Base-by-base conservation (phyloP, 2,888 invertebrate species). In the Neoitamus cyanurus region DNA sequence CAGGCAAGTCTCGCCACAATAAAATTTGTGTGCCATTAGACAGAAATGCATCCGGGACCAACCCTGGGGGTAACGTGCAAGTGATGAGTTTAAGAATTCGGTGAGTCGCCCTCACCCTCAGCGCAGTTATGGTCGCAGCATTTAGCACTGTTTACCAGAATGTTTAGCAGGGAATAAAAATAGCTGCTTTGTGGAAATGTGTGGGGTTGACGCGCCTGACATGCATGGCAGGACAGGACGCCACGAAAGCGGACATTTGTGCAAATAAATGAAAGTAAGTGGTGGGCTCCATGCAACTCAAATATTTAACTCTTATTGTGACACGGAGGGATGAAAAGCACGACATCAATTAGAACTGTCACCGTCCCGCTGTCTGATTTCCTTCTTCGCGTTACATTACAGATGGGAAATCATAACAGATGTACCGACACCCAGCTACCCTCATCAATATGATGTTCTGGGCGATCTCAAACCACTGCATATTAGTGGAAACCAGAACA, bases 1-100 rank as follows among this genome's bases (percentile, higher is more conserved):
- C 31, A 69, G 83, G 37, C 72, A 72, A 70, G 78, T 84, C 80
- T 84, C 84, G 85, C 80, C 36, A 78, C 84, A 85, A 85, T 85
- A 83, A 85, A 85, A 85, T 85, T 84, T 85, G 84, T 85, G 85
- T 83, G 82, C 85, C 85, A 85, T 85, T 85, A 85, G 85, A 84
- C 84, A 42, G 42, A 13, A n/a, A 42, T 84, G 75, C 82, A 84
- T 37, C 68, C 58, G 20, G 46, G 37, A 20, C 15, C 13, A 31
- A 25, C 5, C 13, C 77, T 1, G 30, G 30, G 77, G 77, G 36
- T 25, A 36, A 42, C 42, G 20, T 46, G 70, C 25, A 46, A 28
- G 36, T 42, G 15, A 28, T 36, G 77, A 73, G 73, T 31, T 31
- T 46, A 46, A 28, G 77, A 25, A 77, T 28, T 28, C 58, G 25